phyloP scores from a whole-genome alignment of 23 tunicate species.

The Ciona savignyi region DNA sequence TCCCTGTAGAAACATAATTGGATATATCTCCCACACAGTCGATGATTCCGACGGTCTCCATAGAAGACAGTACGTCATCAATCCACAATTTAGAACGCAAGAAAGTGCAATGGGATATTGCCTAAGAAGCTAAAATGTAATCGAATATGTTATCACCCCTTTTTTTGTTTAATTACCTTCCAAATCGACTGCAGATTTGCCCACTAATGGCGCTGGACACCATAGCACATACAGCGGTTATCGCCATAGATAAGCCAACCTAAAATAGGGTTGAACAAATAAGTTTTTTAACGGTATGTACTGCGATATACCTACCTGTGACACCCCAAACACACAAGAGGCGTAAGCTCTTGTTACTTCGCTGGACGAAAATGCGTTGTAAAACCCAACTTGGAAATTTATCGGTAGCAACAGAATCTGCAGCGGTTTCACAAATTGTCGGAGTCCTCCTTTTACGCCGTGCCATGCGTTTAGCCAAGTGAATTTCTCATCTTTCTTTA shows the following conservation, averaged over 20 bases:
- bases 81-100: not conserved
- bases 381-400: slow-evolving; percentile 3
- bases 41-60: not conserved
- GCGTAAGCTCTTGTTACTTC: slow-evolving; percentile 10
- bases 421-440: not conserved
- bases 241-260: not conserved
- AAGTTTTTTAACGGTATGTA: too few relatives aligned
- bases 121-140: too few relatives aligned
- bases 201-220: not conserved
- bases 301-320: slow-evolving; percentile 6
- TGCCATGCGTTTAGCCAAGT: not conserved
- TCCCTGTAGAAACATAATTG: not conserved
- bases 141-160: too few relatives aligned
- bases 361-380: not conserved
- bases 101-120: not conserved
- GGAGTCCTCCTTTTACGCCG: not conserved
- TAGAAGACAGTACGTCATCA: not conserved
- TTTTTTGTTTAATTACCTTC: too few relatives aligned
- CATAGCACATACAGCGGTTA: not conserved
- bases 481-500: too few relatives aligned
- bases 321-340: slow-evolving; percentile 10
- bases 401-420: not conserved
- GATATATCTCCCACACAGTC: not conserved
- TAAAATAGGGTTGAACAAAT: too few relatives aligned
- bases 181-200: not conserved